Conservation (phyloP, 2,113 vertebrate species). For the Cochlearius cochlearius region DNA sequence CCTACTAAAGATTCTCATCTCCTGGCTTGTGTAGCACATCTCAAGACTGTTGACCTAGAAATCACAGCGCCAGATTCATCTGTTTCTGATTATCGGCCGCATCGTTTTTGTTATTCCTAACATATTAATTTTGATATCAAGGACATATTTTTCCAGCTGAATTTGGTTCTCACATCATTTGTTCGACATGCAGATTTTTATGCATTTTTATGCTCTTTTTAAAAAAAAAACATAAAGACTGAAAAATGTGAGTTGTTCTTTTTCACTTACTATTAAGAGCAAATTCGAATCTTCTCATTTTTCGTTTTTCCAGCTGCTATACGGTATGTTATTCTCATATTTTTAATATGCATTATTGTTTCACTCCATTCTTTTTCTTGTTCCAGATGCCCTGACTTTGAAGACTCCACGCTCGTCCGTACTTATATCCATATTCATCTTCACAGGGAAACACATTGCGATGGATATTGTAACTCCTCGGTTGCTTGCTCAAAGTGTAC, state of each 20-base stretch:
- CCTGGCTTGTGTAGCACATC: neutral
- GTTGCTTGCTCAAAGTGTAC: neutral
- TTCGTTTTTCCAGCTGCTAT: neutral
- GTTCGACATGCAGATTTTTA: neutral
- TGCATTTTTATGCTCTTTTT: neutral
- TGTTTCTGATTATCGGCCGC: neutral
- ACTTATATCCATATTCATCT: neutral
- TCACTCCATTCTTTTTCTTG: neutral
- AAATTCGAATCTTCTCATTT: neutral
- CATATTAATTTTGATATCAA: neutral
- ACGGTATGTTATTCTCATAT: neutral
- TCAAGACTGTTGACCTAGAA: neutral
- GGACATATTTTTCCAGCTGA: neutral
- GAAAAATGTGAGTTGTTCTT: neutral
- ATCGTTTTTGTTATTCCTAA: neutral
- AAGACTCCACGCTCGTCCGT: neutral
- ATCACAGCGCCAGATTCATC: neutral
- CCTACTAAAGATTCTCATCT: neutral
- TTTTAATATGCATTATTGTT: neutral
- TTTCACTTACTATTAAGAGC: neutral
- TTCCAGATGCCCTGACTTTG: neutral
- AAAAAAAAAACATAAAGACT: neutral
- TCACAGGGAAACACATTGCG: neutral
- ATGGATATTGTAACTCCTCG: neutral
- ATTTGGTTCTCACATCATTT: neutral